Evolutionary conservation across 2,888 invertebrate species (phyloP), one percentile per base, ranked within the genome.

Genomic region (Alentia gelatinosa): DNA sequence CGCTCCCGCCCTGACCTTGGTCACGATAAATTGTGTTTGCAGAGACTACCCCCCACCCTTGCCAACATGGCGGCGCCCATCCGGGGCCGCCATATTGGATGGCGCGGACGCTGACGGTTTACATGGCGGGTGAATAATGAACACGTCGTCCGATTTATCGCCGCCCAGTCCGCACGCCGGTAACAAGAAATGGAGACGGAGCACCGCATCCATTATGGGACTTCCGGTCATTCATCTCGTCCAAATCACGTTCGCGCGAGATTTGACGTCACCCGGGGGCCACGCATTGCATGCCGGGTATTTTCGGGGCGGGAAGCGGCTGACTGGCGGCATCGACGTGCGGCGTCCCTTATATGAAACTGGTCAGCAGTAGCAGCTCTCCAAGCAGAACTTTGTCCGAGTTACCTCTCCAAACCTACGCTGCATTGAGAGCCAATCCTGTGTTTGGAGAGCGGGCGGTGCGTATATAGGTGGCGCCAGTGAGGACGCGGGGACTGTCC

Each of bases 211-310:
- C 83, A 83, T 83, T 83, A 83, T 83, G 83, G 83, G 40, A 83
- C 83, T 83, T 83, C 83, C 83, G 83, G 83, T 83, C 83, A 83
- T 83, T 83, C 83, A 83, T 83, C 83, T 83, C 83, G 40, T 12
- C 83, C 83, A 37, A 35, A 40, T 37, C 83, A 83, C 39, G 83
- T 83, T 40, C 39, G 83, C 40, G 83, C 83, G 83, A 83, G 83
- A 40, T 83, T 83, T 83, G 83, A 83, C 83, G 40, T 83, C 83
- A 83, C 83, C 26, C 39, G 37, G 83, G 26, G 83, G 37, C 35
- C 83, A 19, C 35, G 37, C 9, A 83, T 40, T 23, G 83, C 68
- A 30, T 68, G 68, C 68, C 30, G 68, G 68, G 68, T 68, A 68
- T 68, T 68, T 68, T 30, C 12, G 68, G 68, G 68, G 23, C 12